Evolutionary conservation across 2,888 invertebrate species (phyloP).

Genomic region (Aphrophora alni): DNA sequence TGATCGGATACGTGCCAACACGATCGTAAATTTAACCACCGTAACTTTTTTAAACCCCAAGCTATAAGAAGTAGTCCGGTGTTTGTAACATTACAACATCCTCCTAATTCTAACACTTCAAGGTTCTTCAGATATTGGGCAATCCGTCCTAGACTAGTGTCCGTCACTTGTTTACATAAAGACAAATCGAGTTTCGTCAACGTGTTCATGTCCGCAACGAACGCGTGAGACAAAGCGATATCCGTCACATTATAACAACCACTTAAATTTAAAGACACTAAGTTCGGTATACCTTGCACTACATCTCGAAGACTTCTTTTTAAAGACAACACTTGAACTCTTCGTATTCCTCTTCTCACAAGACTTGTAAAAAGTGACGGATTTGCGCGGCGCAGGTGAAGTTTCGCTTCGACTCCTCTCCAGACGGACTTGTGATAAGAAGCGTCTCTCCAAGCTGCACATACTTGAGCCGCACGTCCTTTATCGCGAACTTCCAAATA

Average conservation of each 20-base stretch:
- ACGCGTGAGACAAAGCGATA: slow-evolving; percentile 80
- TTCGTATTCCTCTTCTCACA: slow-evolving; percentile 84
- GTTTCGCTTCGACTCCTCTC: slow-evolving; percentile 90
- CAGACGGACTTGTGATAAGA: slow-evolving; percentile 92
- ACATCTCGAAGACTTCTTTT: slow-evolving; percentile 83
- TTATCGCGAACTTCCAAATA: slow-evolving; percentile 87
- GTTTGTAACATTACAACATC: slow-evolving; percentile 91
- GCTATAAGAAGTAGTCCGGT: slow-evolving; percentile 85
- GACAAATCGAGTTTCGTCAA: slow-evolving; percentile 85
- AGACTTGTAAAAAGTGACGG: slow-evolving; percentile 86
- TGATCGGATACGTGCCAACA: slow-evolving; percentile 93
- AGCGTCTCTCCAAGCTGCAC: slow-evolving; percentile 88
- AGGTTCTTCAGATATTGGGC: slow-evolving; percentile 85
- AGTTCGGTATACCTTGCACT: slow-evolving; percentile 81
- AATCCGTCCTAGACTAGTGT: slow-evolving; percentile 83
- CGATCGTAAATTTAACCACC: slow-evolving; percentile 84
- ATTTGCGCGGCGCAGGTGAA: slow-evolving; percentile 84
- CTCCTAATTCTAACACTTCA: slow-evolving; percentile 87
- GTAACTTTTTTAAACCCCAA: slow-evolving; percentile 84
- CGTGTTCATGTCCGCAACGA: slow-evolving; percentile 76
- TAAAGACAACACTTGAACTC: slow-evolving; percentile 87
- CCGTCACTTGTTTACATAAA: slow-evolving; percentile 95
- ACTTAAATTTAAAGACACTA: slow-evolving; percentile 87
- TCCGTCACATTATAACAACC: slow-evolving; percentile 95
- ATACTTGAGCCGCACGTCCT: slow-evolving; percentile 90